A percentile compares a stretch with the other conserved stretches of the same genome.
Conservation (phyloP, 2,113 vertebrate species). For the Phalacrocorax aristotelis region DNA sequence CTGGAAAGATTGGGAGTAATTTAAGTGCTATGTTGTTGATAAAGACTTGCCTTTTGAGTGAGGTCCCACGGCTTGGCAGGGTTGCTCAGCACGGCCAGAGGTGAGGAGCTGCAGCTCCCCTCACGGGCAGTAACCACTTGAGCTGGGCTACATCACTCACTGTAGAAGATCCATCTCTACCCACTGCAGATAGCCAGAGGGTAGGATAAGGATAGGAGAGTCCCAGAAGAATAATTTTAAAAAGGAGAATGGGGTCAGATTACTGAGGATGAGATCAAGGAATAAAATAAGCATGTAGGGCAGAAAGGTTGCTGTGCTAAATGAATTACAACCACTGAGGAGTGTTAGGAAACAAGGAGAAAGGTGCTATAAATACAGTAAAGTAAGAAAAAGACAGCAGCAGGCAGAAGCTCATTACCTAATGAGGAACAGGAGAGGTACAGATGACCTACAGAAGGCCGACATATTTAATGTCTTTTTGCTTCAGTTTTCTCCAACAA, state of each 20-base stretch:
- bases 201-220: background rate
- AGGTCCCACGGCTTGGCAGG: background rate
- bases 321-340: constrained; percentile 58
- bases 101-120: background rate
- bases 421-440: constrained; percentile 47
- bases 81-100: background rate
- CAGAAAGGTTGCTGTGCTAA: constrained; percentile 57
- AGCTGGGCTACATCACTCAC: background rate
- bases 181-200: background rate
- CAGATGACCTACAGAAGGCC: constrained; percentile 30
- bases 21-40: background rate
- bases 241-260: constrained; percentile 64
- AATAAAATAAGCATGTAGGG: constrained; percentile 65
- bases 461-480: background rate
- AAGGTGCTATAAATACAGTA: constrained; percentile 66
- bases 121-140: background rate
- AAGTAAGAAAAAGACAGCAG: constrained; percentile 54
- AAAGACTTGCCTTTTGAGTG: background rate
- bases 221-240: constrained; percentile 20
- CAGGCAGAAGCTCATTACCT: constrained; percentile 53
- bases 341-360: constrained; percentile 60
- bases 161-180: background rate
- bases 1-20: background rate
- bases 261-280: constrained; percentile 65
- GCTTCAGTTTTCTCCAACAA: background rate